Evolutionary conservation across 2,113 vertebrate genomes (phyloP), one percentile per base, ranked within the genome.

Genomic region (Esox niger): DNA sequence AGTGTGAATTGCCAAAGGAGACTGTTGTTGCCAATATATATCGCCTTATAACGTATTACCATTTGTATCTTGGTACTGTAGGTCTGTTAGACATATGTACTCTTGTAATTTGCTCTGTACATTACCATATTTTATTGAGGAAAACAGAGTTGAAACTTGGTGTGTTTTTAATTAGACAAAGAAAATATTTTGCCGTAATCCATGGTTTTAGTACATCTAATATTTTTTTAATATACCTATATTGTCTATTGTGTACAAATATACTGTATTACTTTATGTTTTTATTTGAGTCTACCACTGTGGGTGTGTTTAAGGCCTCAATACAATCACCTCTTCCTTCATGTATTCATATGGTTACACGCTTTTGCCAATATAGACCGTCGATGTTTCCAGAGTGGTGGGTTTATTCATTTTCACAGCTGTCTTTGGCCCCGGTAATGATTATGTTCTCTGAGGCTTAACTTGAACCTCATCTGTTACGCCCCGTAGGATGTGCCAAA

Each of bases 351-450:
- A 46, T 7, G 5, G 21, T n/a, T 23, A 13, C 23, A 13, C 23
- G 21, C 17, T 21, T 7, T 11, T 31, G 30, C 57, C 58, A 21
- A 55, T 30, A 27, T 13, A 54, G 29, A 25, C 32, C 49, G 26
- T 54, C 9, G 57, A 30, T 58, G 54, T 56, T 64, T 69, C 54
- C 26, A 27, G 20, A 46, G 35, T 17, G 57, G 57, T 63, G 66
- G 21, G 63, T 69, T 35, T 21, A 47, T 20, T 38, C 20, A 35
- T 13, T 38, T 33, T 2, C n/a, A 9, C 38, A 38, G 29, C 43
- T 55, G 31, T 52, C 30, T 52, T 13, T 25, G n/a, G 26, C n/a
- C 6, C 23, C 32, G 21, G 55, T 29, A 68, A 68, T 10, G 27
- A 25, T 62, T 68, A 2, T 62, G 25, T 35, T 35, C 33, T 62